Evolutionary conservation across 2,888 invertebrate genomes (phyloP), one percentile per base, ranked within the genome.

Genomic region (Lycaena phlaeas): DNA sequence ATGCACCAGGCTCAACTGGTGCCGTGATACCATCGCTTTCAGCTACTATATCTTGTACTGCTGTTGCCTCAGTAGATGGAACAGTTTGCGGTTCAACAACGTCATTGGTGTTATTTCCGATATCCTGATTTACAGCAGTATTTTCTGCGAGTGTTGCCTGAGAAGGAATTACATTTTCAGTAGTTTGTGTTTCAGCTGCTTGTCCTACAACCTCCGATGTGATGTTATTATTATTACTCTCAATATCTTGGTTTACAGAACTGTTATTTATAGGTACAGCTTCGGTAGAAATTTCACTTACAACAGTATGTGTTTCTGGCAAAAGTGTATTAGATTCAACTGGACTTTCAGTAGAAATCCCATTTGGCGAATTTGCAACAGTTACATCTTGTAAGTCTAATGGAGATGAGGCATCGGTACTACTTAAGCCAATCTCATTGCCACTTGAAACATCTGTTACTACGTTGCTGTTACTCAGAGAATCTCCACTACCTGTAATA

Each of bases 1-100:
- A 51, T 12, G 81, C 78, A 27, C 72, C 77, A 2, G 56, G 45
- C 55, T 79, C 78, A 11, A 50, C 51, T 9, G 68, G 64, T 26
- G 65, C 37, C 7, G 58, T 45, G 9, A 66, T 41, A 29, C 40
- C 50, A 12, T 45, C 41, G 4, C 15, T 29, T 18, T 27, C 28
- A 10, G 31, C 17, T 15, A n/a, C n/a, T n/a, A n/a, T 39, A 10
- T 27, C 41, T 12, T 49, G 36, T 12, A 36, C 31, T 31, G 26
- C 26, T 34, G n/a, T n/a, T n/a, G n/a, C n/a, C n/a, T n/a, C n/a
- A 6, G 22, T 22, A 5, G 22, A 3, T 18, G 18, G 4, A 22
- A 22, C 22, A 22, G 34, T 22, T 12, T 34, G 34, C 7, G 18
- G 1, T 34, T 34, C 34, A 18, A 22, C 17, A 10, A 37, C 22